Percentiles rank a stretch among this genome's conserved stretches.
Conservation (phyloP, 2,888 invertebrate species). For the Selenia dentaria region DNA sequence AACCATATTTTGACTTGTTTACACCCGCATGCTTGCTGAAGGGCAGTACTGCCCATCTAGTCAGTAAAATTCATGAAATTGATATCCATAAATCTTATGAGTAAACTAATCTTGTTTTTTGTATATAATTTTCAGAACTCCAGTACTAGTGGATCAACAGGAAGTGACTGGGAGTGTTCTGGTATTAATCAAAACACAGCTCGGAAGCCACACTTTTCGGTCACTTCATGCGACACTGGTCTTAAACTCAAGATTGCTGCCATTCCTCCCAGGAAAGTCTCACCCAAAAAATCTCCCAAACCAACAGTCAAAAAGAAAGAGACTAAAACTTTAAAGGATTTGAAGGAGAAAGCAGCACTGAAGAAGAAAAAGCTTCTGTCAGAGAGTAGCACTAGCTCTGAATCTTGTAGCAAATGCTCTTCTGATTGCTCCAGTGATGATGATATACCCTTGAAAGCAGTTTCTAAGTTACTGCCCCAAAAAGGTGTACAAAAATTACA, state of each 20-base stretch:
- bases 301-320: constrained; percentile 68
- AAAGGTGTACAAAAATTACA: constrained; percentile 57
- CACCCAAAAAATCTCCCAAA: constrained; percentile 63
- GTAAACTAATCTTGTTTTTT: too few relatives aligned
- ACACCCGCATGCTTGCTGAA: too few relatives aligned
- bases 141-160: constrained; percentile 68
- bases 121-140: constrained; percentile 59
- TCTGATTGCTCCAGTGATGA: constrained; percentile 77
- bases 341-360: constrained; percentile 44
- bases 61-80: too few relatives aligned
- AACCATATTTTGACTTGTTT: too few relatives aligned
- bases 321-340: constrained; percentile 44
- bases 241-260: constrained; percentile 86
- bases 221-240: constrained; percentile 86
- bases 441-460: constrained; percentile 71
- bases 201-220: constrained; percentile 83
- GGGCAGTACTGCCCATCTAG: too few relatives aligned
- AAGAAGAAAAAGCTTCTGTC: constrained; percentile 62
- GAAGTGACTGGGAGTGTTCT: constrained; percentile 75
- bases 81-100: too few relatives aligned
- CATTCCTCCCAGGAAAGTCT: constrained; percentile 76
- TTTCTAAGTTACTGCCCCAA: constrained; percentile 62
- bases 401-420: constrained; percentile 79
- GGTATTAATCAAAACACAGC: constrained; percentile 59
- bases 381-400: constrained; percentile 76